phyloP scores from a whole-genome alignment of 2,888 invertebrate species.

The Cheilosia scutellata region DNA sequence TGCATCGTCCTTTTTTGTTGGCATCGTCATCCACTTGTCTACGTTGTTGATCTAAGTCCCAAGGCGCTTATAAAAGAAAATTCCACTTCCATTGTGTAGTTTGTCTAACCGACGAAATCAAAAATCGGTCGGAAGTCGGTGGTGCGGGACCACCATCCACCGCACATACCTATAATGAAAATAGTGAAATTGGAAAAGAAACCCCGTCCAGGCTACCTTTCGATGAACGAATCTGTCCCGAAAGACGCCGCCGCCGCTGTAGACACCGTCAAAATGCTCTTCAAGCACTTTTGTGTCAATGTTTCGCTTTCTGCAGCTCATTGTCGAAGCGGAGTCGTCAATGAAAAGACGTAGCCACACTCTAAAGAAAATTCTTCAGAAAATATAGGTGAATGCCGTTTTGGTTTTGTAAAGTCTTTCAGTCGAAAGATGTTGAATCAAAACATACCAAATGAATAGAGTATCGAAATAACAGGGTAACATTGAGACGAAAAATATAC shows the following conservation, averaged over 20 bases:
- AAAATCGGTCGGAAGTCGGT: constrained; percentile 56
- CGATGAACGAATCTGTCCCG: constrained; percentile 54
- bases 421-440: constrained; percentile 5
- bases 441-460: constrained; percentile 15
- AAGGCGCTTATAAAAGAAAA: constrained; percentile 67
- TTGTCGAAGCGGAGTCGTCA: constrained; percentile 1
- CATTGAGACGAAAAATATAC: constrained; percentile 30
- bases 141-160: constrained; percentile 34
- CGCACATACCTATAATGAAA: constrained; percentile 45
- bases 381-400: constrained; percentile 32
- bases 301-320: constrained; percentile 37
- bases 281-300: constrained; percentile 55
- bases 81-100: constrained; percentile 6
- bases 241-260: constrained; percentile 37
- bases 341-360: neutral
- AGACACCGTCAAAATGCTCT: constrained; percentile 44
- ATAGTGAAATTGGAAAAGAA: constrained; percentile 62
- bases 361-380: neutral
- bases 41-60: constrained; percentile 70
- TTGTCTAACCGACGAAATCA: constrained; percentile 49
- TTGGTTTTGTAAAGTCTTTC: constrained; percentile 19
- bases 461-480: constrained; percentile 26
- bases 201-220: neutral
- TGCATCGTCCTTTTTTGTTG: constrained; percentile 26
- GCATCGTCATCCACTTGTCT: constrained; percentile 53